phyloP scores from a whole-genome alignment of 2,797 vertebrate genomes.

The Myotis planiceps region DNA sequence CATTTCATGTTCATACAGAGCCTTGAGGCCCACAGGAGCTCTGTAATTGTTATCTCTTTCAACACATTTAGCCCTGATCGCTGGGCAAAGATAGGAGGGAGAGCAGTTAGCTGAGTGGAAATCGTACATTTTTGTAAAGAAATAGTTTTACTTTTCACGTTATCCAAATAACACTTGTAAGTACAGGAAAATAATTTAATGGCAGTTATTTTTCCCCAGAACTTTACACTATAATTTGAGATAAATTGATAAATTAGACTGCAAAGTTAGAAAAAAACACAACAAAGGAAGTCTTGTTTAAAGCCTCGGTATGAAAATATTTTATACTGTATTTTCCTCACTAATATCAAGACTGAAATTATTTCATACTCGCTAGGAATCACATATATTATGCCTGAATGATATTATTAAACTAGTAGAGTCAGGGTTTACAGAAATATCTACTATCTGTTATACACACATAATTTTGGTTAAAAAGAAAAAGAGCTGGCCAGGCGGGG shows the following conservation, averaged over 20 bases:
- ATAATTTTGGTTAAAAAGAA: constrained; percentile 9
- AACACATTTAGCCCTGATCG: neutral
- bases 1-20: neutral
- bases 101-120: neutral
- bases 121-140: neutral
- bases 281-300: constrained; percentile 4
- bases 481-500: neutral
- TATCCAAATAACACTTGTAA: neutral
- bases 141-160: neutral
- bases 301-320: neutral
- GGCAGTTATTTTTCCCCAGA: neutral
- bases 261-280: neutral
- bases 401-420: constrained; percentile 16
- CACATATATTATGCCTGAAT: neutral
- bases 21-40: neutral
- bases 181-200: constrained; percentile 28
- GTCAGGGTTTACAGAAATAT: neutral
- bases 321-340: constrained; percentile 26
- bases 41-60: neutral
- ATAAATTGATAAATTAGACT: neutral
- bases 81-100: neutral
- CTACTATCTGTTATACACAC: neutral
- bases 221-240: constrained; percentile 45
- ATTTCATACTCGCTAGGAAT: constrained; percentile 8
- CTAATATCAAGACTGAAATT: neutral